Base-by-base conservation (phyloP, 2,113 vertebrate species). In the Ochotona princeps region DNA sequence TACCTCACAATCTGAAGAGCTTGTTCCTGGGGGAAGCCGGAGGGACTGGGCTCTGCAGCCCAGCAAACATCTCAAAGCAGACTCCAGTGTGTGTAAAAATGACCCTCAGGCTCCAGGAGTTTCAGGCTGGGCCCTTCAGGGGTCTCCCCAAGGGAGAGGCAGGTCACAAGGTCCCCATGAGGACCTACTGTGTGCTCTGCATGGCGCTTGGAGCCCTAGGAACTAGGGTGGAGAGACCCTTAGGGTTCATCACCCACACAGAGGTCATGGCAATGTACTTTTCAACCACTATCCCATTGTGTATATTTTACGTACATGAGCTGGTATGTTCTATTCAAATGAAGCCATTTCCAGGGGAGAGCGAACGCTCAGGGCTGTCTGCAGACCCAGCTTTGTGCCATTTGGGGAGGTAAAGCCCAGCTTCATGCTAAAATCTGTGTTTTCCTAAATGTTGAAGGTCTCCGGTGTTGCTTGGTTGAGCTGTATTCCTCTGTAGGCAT, bases 331-430 rank as follows among this genome's bases (percentile, higher is more conserved):
- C 81, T 75, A 82, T 28, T 2, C 61, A 75, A 38, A 1, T 8
- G 61, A 18, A 49, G 12, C 57, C n/a, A 14, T 63, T 78, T 28
- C 63, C 9, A 12, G 1, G 23, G 65, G 80, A 74, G n/a, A 73
- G 60, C 65, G 54, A 65, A 44, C 54, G 28, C 21, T 23, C 8
- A n/a, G 54, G 8, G n/a, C 23, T 44, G 63, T 17, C 73, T 30
- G 28, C 9, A 0, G 28, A n/a, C 3, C 9, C 38, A 14, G 0
- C 0, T 57, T 13, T 21, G 26, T 11, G 7, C 35, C n/a, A 5
- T 12, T 12, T 26, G 5, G 47, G 20, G 63, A 63, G 20, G n/a
- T 23, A 57, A 61, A 6, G 38, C 38, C 38, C 38, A 44, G 38
- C 38, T 6, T 44, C 38, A 44, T 30, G 17, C 25, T 28, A 12